Evolutionary conservation across 2,113 vertebrate genomes (phyloP), one percentile per base, ranked within the genome.

Genomic region (Stegastes partitus): DNA sequence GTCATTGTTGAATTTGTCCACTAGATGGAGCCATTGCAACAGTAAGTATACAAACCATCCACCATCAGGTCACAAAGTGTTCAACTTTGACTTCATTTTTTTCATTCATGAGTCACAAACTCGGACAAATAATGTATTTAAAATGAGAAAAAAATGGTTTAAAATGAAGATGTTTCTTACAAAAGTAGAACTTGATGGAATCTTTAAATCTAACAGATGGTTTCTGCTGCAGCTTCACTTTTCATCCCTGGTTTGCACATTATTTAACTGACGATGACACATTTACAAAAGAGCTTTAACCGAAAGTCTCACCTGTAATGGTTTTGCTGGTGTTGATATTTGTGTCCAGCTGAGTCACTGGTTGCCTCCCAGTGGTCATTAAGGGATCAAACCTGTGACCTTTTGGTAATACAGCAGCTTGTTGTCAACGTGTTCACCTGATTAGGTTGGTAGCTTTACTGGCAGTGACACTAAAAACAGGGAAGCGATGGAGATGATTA

Each of bases 11-110:
- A 0, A 11, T 59, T n/a, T 69, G 18, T 34, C 77, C 91, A 82
- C 72, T 59, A 87, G 91, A 73, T 83, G 74, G 88, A 21, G 2
- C 23, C 19, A 28, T 87, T 77, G 68, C 16, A n/a, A 61, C 5
- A 74, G 9, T 10, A 54, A 44, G 8, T 37, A 7, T 18, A n/a
- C 4, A 16, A 49, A 49, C 47, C 18, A 9, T 19, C 23, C n/a
- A 2, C 15, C n/a, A 19, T 6, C 12, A 15, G 3, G 39, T 42
- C 22, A 23, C 12, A 19, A 22, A 11, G 59, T 15, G 6, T 37
- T 12, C 5, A 53, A 61, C 1, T 3, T 5, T 2, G 12, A 12
- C 39, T 42, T 42, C 4, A 3, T n/a, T 15, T 42, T 4, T 42
- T 42, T 42, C 4, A 42, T 34, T 7, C 8, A 34, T 9, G 7